Evolutionary conservation across 2,113 vertebrate genomes (phyloP).

Genomic region (Calyptommatus sinebrachiatus): DNA sequence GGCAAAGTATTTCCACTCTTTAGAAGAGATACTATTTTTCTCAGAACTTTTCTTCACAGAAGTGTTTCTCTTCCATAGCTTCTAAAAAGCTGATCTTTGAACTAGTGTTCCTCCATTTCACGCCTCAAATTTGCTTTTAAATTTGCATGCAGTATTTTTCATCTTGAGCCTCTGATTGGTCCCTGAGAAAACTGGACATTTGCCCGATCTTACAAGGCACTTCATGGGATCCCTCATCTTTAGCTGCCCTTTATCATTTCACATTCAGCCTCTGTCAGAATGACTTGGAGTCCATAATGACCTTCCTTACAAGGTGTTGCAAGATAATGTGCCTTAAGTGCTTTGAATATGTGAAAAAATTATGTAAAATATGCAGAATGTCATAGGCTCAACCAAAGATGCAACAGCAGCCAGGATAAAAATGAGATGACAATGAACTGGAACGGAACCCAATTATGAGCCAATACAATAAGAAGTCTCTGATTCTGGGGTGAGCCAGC

Average conservation of each 20-base stretch:
- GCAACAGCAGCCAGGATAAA: not conserved
- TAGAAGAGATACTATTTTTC: not conserved
- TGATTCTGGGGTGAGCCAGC: not conserved
- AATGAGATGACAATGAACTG: not conserved
- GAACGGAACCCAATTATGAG: not conserved
- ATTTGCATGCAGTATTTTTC: not conserved
- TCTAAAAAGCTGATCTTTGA: not conserved
- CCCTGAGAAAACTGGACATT: too few species aligned
- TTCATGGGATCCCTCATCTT: not conserved
- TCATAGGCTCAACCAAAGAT: not conserved
- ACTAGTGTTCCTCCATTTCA: not conserved
- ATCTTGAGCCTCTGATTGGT: too few species aligned
- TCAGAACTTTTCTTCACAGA: not conserved
- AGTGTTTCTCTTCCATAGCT: not conserved
- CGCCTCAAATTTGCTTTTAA: not conserved
- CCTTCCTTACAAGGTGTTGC: not conserved
- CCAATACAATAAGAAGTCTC: not conserved
- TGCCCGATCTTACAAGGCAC: too few species aligned
- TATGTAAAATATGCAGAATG: not conserved
- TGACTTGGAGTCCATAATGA: not conserved
- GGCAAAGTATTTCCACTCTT: too few species aligned
- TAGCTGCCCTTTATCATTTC: not conserved
- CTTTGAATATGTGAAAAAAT: not conserved
- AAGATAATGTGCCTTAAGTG: not conserved
- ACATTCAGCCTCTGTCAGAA: not conserved